These are phyloP conservation scores for Anhinga anhinga DNA, from an alignment of 2,113 vertebrate species.

Conservation along the genomic window DNA sequence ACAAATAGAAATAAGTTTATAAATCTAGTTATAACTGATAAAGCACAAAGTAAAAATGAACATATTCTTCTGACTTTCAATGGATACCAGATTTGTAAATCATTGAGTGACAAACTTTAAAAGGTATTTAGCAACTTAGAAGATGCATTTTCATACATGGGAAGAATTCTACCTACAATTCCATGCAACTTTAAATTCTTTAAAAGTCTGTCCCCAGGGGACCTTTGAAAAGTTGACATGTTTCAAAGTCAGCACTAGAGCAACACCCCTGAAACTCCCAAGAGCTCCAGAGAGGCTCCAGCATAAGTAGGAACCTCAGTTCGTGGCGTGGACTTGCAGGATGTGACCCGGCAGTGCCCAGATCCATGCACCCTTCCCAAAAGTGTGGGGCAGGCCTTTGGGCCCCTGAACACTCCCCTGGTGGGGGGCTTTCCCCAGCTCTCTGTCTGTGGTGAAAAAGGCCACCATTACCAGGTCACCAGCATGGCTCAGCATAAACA, in stretches of 20 bases:
- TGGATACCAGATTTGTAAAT: neutral
- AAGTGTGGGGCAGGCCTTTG: neutral
- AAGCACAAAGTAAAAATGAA: neutral
- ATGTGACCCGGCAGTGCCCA: neutral
- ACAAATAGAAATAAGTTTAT: neutral
- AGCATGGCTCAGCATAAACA: neutral
- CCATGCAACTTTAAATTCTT: neutral
- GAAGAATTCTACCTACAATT: neutral
- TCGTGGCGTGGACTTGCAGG: neutral
- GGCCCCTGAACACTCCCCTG: neutral
- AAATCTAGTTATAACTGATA: neutral
- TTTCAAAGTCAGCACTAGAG: neutral
- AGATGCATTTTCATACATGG: neutral
- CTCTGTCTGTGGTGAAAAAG: neutral
- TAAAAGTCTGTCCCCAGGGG: neutral
- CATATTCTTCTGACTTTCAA: neutral
- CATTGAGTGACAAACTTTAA: neutral
- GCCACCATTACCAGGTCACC: neutral
- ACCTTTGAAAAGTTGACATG: neutral
- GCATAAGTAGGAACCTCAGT: neutral
- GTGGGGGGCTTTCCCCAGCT: neutral
- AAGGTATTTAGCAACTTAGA: neutral
- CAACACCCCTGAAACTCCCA: neutral
- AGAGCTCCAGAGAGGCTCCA: neutral
- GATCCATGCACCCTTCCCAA: neutral